These are phyloP conservation scores for Charaxes varanes DNA, from an alignment of 1,140 invertebrate genomes.

Conservation along the genomic window DNA sequence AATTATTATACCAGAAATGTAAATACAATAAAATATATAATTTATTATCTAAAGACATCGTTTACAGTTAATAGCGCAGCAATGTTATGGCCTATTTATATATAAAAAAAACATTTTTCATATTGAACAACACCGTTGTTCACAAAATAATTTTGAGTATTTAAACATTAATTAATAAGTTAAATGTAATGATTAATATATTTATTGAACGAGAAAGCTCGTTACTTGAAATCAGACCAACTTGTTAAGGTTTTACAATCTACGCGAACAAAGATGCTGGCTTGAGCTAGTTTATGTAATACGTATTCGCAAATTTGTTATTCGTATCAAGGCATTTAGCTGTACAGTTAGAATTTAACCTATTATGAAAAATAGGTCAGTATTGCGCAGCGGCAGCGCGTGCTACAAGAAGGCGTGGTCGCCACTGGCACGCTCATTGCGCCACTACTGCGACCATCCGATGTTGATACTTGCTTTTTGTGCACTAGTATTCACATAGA, in stretches of 20 bases:
- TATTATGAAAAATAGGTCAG: slow-evolving; percentile 51
- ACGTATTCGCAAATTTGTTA: slow-evolving; percentile 19
- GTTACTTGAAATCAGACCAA: too few relatives aligned
- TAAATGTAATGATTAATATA: too few relatives aligned
- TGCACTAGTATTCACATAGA: background rate
- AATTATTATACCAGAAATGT: slow-evolving; percentile 1
- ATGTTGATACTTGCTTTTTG: slow-evolving; percentile 25
- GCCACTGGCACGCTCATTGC: slow-evolving; percentile 38
- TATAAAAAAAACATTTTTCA: too few relatives aligned
- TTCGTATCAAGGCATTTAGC: slow-evolving; percentile 33
- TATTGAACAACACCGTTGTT: too few relatives aligned
- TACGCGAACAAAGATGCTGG: too few relatives aligned
- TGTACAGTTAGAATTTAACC: slow-evolving; percentile 39
- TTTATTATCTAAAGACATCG: slow-evolving; percentile 1
- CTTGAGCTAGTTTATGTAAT: too few relatives aligned
- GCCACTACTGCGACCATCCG: slow-evolving; percentile 11
- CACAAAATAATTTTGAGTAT: too few relatives aligned
- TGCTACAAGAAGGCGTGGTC: slow-evolving; percentile 45
- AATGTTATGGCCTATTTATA: too few relatives aligned
- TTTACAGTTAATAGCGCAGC: too few relatives aligned
- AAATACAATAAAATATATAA: slow-evolving; percentile 8
- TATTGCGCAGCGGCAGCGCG: slow-evolving; percentile 31
- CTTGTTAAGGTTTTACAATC: too few relatives aligned
- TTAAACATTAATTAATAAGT: too few relatives aligned
- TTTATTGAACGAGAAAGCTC: too few relatives aligned